phyloP scores from a whole-genome alignment of 1,140 invertebrate genomes.

The Pseudomyrmex concolor region DNA sequence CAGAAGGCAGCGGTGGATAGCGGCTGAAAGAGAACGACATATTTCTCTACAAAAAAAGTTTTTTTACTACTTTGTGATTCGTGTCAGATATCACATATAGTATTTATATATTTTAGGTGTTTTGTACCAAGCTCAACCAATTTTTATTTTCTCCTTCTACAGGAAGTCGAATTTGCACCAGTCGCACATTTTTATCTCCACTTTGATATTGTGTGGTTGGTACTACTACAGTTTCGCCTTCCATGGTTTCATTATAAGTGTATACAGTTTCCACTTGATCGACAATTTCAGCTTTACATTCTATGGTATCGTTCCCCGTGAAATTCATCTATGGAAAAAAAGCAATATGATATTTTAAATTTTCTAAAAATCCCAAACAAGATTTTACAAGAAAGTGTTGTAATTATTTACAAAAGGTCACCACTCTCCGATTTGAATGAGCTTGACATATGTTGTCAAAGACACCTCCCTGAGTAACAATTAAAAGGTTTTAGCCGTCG shows the following conservation, averaged over 20 bases:
- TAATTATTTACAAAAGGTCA: too few relatives aligned
- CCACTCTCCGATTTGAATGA: too few relatives aligned
- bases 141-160: constrained; percentile 76
- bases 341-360: not conserved
- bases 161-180: constrained; percentile 83
- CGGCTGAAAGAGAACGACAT: too few relatives aligned
- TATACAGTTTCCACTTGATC: constrained; percentile 80
- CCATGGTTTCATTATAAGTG: constrained; percentile 78
- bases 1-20: too few relatives aligned
- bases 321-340: constrained; percentile 74
- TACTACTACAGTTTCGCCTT: constrained; percentile 81
- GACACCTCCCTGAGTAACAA: too few relatives aligned
- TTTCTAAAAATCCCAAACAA: not conserved
- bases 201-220: constrained; percentile 78
- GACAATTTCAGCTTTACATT: constrained; percentile 75
- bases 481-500: too few relatives aligned
- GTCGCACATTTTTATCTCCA: constrained; percentile 79
- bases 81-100: constrained; percentile 9
- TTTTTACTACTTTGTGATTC: not conserved
- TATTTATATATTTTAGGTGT: constrained; percentile 71
- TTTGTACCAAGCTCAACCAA: constrained; percentile 83
- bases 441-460: too few relatives aligned
- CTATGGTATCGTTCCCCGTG: constrained; percentile 71
- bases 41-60: too few relatives aligned
- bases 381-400: not conserved